phyloP scores from a whole-genome alignment of 2,888 invertebrate genomes.

The Anarsia innoxiella region DNA sequence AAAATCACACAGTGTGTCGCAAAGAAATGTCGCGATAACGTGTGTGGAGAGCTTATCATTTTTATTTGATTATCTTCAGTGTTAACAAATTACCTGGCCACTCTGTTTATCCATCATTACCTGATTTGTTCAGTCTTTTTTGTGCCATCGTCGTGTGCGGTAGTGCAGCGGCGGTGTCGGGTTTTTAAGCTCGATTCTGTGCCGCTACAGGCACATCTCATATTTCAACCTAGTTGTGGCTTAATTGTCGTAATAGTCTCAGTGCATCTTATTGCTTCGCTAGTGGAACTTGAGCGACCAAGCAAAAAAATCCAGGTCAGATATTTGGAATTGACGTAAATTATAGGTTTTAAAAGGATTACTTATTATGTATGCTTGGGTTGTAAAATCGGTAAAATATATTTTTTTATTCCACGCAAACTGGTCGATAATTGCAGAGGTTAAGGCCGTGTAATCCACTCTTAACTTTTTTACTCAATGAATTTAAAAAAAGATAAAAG shows the following conservation, averaged over 20 bases:
- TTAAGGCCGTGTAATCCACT: too few relatives aligned
- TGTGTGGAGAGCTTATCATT: conserved; percentile 12
- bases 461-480: too few relatives aligned
- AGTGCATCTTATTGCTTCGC: conserved; percentile 4
- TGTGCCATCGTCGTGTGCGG: conserved; percentile 5
- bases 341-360: too few relatives aligned
- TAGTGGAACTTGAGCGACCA: conserved; percentile 6
- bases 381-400: too few relatives aligned
- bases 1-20: conserved; percentile 10
- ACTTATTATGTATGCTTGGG: too few relatives aligned
- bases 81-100: conserved; percentile 24
- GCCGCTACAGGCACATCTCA: too few relatives aligned
- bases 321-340: background rate
- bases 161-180: conserved; percentile 6
- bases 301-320: conserved; percentile 21
- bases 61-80: conserved; percentile 22
- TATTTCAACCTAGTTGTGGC: too few relatives aligned
- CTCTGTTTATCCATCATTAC: conserved; percentile 18
- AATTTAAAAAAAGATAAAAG: too few relatives aligned
- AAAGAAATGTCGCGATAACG: conserved; percentile 1
- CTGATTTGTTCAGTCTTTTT: conserved; percentile 12
- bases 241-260: background rate
- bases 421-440: too few relatives aligned
- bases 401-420: too few relatives aligned
- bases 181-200: too few relatives aligned